Base-by-base conservation (phyloP, 92 coral and sea anemone genomes). In the Porites evermanni region DNA sequence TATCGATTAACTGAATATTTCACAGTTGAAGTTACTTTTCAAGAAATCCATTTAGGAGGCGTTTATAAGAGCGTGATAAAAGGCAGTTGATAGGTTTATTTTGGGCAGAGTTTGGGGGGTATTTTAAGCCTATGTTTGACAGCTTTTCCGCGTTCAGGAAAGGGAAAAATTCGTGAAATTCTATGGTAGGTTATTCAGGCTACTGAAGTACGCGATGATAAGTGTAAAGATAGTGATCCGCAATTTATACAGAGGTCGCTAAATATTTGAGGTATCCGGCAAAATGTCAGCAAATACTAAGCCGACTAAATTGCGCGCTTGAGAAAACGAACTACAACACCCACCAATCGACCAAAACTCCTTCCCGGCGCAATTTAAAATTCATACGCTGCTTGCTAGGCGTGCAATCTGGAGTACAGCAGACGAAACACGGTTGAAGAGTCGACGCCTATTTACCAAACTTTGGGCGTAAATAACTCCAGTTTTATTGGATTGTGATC, bases 401-500 rank as follows among this genome's bases (percentile, higher is more conserved):
- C 38, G 70, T 24, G 75, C 8, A 67, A 67, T 21, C 53, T 38
- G 52, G n/a, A 6, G 23, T 32, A 29, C 44, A 4, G 53, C 26
- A 61, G 13, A 17, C 13, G 23, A 12, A 58, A 59, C 24, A 17
- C 38, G 16, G 26, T 44, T 23, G 50, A n/a, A 16, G 14, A 6
- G 32, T 4, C 50, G 78, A 58, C 16, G 32, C 44, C n/a, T 53
- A 50, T 24, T 47, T 19, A 44, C 38, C 50, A 0, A 12, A 8
- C 53, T 81, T 60, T 32, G n/a, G 60, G 58, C 68, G 53, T 68
- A 81, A 81, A 81, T 81, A 81, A 71, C 86, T 70, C 16, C 14
- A 70, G 53, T 29, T 81, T 19, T 58, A 81, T 81, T 78, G 76
- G 86, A 74, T 81, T 70, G 29, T 81, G 76, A 81, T 81, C 87